Conservation (phyloP, 2,113 vertebrate species). For the Oreotrochilus melanogaster region DNA sequence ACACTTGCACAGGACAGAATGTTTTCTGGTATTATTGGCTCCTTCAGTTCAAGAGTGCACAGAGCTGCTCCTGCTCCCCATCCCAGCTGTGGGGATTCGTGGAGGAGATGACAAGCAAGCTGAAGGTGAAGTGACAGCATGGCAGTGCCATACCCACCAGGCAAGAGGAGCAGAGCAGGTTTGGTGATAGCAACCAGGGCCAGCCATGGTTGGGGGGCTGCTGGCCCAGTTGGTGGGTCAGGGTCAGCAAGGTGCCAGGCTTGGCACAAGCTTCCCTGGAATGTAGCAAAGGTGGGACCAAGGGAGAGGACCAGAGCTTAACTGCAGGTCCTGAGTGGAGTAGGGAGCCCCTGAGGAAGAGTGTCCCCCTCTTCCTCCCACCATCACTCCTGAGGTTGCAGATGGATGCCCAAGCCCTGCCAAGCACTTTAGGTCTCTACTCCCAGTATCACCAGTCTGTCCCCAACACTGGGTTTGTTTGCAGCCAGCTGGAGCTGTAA, state of each 20-base stretch:
- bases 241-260: neutral
- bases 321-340: neutral
- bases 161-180: neutral
- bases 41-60: neutral
- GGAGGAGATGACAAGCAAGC: neutral
- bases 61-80: neutral
- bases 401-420: neutral
- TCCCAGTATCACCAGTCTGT: neutral
- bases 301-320: neutral
- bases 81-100: neutral
- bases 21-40: neutral
- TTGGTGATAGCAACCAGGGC: neutral
- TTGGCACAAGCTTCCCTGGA: neutral
- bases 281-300: neutral
- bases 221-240: neutral
- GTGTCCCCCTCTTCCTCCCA: neutral
- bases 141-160: neutral
- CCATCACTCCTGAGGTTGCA: neutral
- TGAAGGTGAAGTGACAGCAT: neutral
- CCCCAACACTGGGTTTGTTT: neutral
- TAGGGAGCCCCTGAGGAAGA: neutral
- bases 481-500: neutral
- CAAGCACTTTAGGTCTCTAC: neutral
- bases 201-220: rapidly evolving
- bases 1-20: neutral